Conservation (phyloP, 2,888 invertebrate genomes). For the Amitus sp. region DNA sequence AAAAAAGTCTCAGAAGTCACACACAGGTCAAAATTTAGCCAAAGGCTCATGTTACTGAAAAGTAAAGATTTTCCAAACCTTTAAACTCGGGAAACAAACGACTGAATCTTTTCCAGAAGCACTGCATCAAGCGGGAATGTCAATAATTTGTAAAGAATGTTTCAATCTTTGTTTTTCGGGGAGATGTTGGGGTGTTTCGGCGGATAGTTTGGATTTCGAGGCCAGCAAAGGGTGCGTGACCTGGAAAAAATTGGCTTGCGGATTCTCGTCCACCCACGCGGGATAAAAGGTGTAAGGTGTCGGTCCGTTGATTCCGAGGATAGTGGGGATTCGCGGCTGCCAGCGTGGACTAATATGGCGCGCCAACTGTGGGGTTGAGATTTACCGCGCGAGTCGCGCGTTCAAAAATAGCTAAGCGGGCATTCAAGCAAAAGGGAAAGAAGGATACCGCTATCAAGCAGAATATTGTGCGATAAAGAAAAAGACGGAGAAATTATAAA, state of each 20-base stretch:
- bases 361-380: constrained; percentile 59
- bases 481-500: too few relatives aligned
- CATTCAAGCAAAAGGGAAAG: constrained; percentile 46
- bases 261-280: constrained; percentile 47
- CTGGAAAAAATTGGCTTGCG: constrained; percentile 18
- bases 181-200: too few relatives aligned
- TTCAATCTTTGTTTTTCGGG: too few relatives aligned
- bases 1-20: too few relatives aligned
- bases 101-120: too few relatives aligned
- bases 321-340: constrained; percentile 61
- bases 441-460: constrained; percentile 31
- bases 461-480: constrained; percentile 20
- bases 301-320: constrained; percentile 57
- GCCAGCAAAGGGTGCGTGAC: background rate
- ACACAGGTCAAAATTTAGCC: too few relatives aligned
- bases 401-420: constrained; percentile 62
- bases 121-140: too few relatives aligned
- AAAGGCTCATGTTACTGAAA: too few relatives aligned
- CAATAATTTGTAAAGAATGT: too few relatives aligned
- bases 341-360: constrained; percentile 66
- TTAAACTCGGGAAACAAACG: too few relatives aligned
- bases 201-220: background rate
- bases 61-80: too few relatives aligned
- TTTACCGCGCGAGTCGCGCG: constrained; percentile 57
- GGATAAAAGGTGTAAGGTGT: constrained; percentile 62